phyloP scores from a whole-genome alignment of 2,113 vertebrate genomes.

The Neomonachus schauinslandi region DNA sequence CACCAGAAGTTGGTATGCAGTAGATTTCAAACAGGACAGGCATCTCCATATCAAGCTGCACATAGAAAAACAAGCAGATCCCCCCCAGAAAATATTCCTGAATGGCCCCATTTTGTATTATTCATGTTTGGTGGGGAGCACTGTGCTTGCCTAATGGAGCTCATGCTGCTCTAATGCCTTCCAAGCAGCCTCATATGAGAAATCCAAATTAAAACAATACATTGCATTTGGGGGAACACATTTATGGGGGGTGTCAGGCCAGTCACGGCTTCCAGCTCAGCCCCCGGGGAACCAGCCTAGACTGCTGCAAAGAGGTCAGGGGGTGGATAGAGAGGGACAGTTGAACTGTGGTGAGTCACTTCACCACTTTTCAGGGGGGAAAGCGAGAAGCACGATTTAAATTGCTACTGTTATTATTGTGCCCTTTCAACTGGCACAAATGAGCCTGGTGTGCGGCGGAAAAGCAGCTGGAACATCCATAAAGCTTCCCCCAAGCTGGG shows the following conservation, averaged over 20 bases:
- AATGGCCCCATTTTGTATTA: conserved; percentile 55
- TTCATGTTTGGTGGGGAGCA: conserved; percentile 9
- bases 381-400: conserved; percentile 73
- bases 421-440: conserved; percentile 78
- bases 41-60: conserved; percentile 4
- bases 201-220: conserved; percentile 75
- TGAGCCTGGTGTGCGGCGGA: conserved; percentile 57
- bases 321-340: conserved; percentile 57
- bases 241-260: conserved; percentile 20
- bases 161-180: conserved; percentile 44
- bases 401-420: conserved; percentile 78
- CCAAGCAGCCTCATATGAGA: conserved; percentile 50
- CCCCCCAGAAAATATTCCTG: neutral
- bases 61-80: conserved; percentile 18
- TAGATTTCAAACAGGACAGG: conserved; percentile 33
- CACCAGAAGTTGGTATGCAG: conserved; percentile 4
- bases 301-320: conserved; percentile 61
- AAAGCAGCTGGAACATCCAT: conserved; percentile 72
- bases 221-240: conserved; percentile 57
- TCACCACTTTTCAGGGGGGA: conserved; percentile 63
- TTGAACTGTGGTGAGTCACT: conserved; percentile 75
- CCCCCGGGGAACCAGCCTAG: conserved; percentile 51
- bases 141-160: conserved; percentile 38
- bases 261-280: conserved; percentile 46
- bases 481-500: conserved; percentile 67